Percentiles rank a stretch among this genome's conserved stretches.
phyloP scores from a whole-genome alignment of 2,113 vertebrate species.

The Tyto alba region DNA sequence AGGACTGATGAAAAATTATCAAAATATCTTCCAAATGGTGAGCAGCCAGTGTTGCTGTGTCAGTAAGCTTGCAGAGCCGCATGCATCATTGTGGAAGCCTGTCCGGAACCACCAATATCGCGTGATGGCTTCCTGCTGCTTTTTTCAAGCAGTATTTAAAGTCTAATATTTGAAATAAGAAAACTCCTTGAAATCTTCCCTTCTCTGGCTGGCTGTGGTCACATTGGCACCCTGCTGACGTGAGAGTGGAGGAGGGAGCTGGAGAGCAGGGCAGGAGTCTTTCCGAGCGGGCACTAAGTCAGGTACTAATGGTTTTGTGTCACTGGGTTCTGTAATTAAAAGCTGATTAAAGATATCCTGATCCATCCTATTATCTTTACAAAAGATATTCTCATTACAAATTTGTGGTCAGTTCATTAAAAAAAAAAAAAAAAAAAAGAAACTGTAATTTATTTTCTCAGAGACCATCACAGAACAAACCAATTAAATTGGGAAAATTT shows the following conservation, averaged over 20 bases:
- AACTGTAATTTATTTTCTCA: slow-evolving; percentile 33
- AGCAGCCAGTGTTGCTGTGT: neutral
- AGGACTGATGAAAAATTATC: neutral
- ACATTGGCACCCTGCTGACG: accelerated
- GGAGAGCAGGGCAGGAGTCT: neutral
- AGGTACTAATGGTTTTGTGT: slow-evolving; percentile 22
- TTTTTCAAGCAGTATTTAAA: neutral
- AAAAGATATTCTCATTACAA: slow-evolving; percentile 32
- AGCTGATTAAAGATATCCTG: slow-evolving; percentile 17
- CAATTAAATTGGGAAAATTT: slow-evolving; percentile 30
- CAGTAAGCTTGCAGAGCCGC: neutral
- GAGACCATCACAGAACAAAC: slow-evolving; percentile 5
- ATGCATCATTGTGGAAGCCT: neutral
- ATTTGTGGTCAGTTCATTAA: slow-evolving; percentile 24
- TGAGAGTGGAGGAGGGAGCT: neutral
- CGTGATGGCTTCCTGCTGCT: neutral
- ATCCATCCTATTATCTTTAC: neutral
- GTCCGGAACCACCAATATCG: accelerated
- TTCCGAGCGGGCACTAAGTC: neutral
- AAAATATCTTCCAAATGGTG: neutral
- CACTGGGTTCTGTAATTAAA: slow-evolving; percentile 45
- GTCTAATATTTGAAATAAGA: neutral
- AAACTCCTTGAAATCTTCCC: neutral
- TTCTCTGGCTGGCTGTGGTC: neutral
- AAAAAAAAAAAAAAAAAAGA: neutral